A percentile compares a stretch with the other conserved stretches of the same genome.
phyloP scores from a whole-genome alignment of 2,888 invertebrate genomes.

The Callinectes sapidus region DNA sequence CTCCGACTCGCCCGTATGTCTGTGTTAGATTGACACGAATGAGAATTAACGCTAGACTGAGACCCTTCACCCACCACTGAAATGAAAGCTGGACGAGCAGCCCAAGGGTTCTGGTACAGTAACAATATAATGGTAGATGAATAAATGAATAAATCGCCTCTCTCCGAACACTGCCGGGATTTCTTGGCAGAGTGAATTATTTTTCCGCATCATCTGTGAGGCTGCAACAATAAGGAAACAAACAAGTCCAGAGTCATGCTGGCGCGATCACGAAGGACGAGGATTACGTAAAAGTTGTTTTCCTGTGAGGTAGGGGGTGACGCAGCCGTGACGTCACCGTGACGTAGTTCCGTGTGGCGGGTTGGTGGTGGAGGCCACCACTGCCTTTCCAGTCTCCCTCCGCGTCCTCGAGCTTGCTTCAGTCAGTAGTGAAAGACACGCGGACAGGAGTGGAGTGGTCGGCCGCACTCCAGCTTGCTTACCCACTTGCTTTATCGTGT shows the following conservation, averaged over 20 bases:
- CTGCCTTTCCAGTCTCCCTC: neutral
- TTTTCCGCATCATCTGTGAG: neutral
- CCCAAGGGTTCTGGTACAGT: neutral
- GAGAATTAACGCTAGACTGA: neutral
- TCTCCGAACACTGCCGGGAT: neutral
- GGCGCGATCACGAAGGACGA: constrained; percentile 40
- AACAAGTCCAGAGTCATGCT: neutral
- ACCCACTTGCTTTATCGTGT: constrained; percentile 26
- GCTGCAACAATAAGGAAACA: neutral
- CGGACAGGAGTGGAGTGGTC: constrained; percentile 10
- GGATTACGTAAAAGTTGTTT: constrained; percentile 36
- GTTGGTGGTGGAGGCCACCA: neutral
- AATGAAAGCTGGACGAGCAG: neutral
- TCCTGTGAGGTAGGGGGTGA: neutral
- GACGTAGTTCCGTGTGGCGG: constrained; percentile 37
- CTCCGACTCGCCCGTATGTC: neutral
- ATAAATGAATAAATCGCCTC: no score
- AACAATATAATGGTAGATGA: no score
- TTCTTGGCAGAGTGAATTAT: neutral
- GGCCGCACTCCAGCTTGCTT: constrained; percentile 10
- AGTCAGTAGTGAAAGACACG: constrained; percentile 1
- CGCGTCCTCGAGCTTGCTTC: neutral
- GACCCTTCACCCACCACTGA: neutral
- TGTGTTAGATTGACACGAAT: neutral
- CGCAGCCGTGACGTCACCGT: constrained; percentile 41